Evolutionary conservation across 1,140 invertebrate genomes (phyloP), one percentile per base, ranked within the genome.

Genomic region (Contarinia nasturtii): DNA sequence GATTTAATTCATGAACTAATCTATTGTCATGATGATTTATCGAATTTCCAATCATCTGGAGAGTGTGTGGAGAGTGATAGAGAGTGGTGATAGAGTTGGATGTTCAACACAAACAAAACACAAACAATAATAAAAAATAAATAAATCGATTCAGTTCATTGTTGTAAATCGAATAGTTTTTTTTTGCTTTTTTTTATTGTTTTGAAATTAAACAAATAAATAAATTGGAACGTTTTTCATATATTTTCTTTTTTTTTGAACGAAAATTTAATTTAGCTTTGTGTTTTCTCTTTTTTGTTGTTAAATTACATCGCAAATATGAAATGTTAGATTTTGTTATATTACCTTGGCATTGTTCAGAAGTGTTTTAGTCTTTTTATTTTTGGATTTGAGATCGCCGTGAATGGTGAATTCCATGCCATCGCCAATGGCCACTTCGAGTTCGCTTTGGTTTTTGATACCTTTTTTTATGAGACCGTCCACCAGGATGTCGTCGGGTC

Each of bases 361-460:
- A 52, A 76, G 67, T 62, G 77, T 67, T 65, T 79, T 81, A 49
- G 73, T 76, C 67, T 78, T 82, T 61, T 77, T 80, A 57, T 80
- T 71, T 66, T 79, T 79, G 45, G 63, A 75, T 68, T 78, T 77
- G 55, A 77, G 67, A 67, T 82, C 80, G 68, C 79, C 85, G 63
- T 87, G 84, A 68, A 89, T 87, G 3, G 82, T 86, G 57, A 89
- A 86, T 65, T 90, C 85, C 80, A 89, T 86, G 41, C 85, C 86
- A 61, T 89, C 86, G 8, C 85, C 83, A 54, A 89, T 88, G 22
- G 83, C 83, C 50, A 90, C 83, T 69, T 90, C 87, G 46, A 89
- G 72, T 63, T 86, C 82, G 50, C 86, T 83, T 69, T 86, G 85
- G 52, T 80, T 79, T 63, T 89, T 90, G 61, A 86, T 87, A 54